A percentile compares a stretch with the other conserved stretches of the same genome.
phyloP scores from a whole-genome alignment of 2,797 vertebrate species.

The Telmatherina bonti region DNA sequence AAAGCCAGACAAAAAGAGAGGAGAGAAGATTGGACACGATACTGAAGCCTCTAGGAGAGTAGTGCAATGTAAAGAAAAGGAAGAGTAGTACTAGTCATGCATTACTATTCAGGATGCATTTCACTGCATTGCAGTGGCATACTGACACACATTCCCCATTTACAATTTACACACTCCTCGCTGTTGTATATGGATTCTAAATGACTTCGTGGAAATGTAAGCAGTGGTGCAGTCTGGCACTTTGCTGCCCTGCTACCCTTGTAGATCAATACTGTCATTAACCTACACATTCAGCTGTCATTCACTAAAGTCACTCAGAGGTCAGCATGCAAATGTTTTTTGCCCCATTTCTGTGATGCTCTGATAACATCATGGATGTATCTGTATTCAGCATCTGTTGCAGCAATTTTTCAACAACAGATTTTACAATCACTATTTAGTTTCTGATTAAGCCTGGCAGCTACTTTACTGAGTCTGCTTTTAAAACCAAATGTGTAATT shows the following conservation, averaged over 20 bases:
- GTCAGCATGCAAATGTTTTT: slow-evolving; percentile 14
- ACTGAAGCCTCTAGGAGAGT: slow-evolving; percentile 11
- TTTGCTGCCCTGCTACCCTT: background rate
- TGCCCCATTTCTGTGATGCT: slow-evolving; percentile 33
- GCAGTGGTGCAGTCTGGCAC: background rate
- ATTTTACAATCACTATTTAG: slow-evolving; percentile 11
- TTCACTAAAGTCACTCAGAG: background rate
- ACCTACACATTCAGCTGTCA: background rate
- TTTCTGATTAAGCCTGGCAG: background rate
- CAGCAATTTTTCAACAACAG: background rate
- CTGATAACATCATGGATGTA: slow-evolving; percentile 8
- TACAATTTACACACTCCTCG: background rate
- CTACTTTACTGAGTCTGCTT: background rate
- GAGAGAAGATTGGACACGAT: background rate
- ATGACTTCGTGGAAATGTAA: slow-evolving; percentile 6
- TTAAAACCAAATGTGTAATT: slow-evolving; percentile 6
- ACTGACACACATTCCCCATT: slow-evolving; percentile 60
- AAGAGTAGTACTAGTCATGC: slow-evolving; percentile 33
- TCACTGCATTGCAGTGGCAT: slow-evolving; percentile 70
- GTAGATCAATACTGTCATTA: background rate
- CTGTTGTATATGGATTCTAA: background rate
- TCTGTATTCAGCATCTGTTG: slow-evolving; percentile 4
- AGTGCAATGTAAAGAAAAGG: slow-evolving; percentile 29
- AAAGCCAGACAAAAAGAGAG: slow-evolving; percentile 7
- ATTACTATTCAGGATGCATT: slow-evolving; percentile 65